Conservation (phyloP, 2,113 vertebrate species). For the Psophia crepitans region DNA sequence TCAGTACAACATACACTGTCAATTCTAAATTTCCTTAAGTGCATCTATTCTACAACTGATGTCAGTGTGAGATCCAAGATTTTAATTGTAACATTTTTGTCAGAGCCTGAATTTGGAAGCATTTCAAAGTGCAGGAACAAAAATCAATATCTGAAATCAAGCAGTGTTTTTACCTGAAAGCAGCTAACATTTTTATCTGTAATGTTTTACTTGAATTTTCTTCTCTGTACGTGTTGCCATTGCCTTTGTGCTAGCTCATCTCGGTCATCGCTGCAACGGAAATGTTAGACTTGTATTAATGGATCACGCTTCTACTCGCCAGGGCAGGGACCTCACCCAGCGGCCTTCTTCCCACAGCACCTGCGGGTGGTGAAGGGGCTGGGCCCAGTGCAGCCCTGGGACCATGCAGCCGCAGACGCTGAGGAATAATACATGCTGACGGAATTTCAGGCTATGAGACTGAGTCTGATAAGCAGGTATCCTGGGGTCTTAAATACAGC, state of each 20-base stretch:
- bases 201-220: not conserved
- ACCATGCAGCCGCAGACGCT: not conserved
- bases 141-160: slow-evolving; percentile 26
- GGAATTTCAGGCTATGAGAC: not conserved
- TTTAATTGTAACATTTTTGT: not conserved
- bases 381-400: not conserved
- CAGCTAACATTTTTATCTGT: not conserved
- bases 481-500: not conserved
- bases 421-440: not conserved
- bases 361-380: not conserved
- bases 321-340: not conserved
- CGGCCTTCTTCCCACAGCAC: not conserved
- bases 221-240: not conserved
- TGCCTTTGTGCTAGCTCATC: not conserved
- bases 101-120: not conserved
- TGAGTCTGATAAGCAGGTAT: not conserved
- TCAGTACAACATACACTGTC: not conserved
- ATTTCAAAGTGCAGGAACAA: not conserved
- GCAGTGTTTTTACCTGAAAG: not conserved
- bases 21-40: not conserved
- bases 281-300: not conserved
- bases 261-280: not conserved
- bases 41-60: not conserved
- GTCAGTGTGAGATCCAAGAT: not conserved
- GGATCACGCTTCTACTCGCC: not conserved